Evolutionary conservation across 2,888 invertebrate genomes (phyloP), one percentile per base, ranked within the genome.

Genomic region (Brassicogethes aeneus): DNA sequence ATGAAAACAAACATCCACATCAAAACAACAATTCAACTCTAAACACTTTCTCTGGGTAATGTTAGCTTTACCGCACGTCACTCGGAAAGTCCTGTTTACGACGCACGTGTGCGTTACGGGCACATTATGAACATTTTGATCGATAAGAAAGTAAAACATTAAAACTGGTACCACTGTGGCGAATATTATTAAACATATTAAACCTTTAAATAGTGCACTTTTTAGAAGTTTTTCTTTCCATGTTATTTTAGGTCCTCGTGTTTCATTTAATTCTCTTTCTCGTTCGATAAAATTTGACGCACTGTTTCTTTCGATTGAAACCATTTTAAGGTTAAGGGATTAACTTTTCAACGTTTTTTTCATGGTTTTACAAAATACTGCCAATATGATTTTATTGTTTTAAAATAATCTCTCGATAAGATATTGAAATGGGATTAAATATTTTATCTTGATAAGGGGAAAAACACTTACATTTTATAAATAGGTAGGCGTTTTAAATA

Each of bases 1-100:
- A 46, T 67, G 67, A 45, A 56, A 66, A 50, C 67, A 68, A 3
- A 50, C 55, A 2, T 45, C 48, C 34, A 45, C 44, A 44, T 66
- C 61, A 42, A 49, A 67, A 45, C 66, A 67, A 43, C 66, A 66
- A 8, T 46, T 39, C 14, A 59, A 42, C 1, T 42, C 36, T 5
- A 36, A 33, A 45, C 66, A 66, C 3, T 56, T 46, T 5, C 42
- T 37, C 17, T 43, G 35, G 2, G 52, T 54, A n/a, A 60, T 52
- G 42, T 62, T 59, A 0, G 42, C 35, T 30, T 47, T 45, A 2
- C 65, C 66, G 47, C 66, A 66, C 1, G 55, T 46, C 10, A 66
- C 55, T 45, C 57, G 47, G 42, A 57, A 66, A 3, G 48, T 52
- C 23, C 41, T 37, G 17, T 55, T 47, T 3, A 62, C 51, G n/a